Percentiles rank a stretch among this genome's conserved stretches.
Evolutionary conservation across 92 coral and sea anemone genomes (phyloP).

Genomic region (Plumapathes pennacea): DNA sequence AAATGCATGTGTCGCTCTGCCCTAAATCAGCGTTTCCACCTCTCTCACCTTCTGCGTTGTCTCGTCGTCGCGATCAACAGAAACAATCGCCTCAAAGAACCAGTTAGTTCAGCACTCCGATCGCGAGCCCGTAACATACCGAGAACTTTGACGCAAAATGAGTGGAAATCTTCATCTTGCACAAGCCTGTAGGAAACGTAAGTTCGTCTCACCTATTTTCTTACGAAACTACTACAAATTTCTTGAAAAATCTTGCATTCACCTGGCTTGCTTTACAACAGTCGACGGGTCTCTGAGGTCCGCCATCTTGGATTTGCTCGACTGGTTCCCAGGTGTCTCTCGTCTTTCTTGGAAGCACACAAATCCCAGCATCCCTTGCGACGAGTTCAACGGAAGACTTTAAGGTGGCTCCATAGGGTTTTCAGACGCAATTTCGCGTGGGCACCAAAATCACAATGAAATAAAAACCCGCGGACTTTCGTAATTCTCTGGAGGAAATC

Average conservation of each 20-base stretch:
- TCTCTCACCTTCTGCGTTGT: conserved; percentile 53
- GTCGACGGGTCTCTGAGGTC: conserved; percentile 64
- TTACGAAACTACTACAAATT: not conserved
- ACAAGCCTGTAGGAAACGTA: conserved; percentile 40
- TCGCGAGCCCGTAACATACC: conserved; percentile 62
- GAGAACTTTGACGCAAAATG: conserved; percentile 57
- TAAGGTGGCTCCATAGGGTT: too few species aligned
- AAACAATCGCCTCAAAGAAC: conserved; percentile 62
- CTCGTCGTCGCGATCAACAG: conserved; percentile 74
- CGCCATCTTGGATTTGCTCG: conserved; percentile 67
- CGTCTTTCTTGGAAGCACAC: too few species aligned
- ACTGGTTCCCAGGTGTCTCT: too few species aligned
- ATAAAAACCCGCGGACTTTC: too few species aligned
- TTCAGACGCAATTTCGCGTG: too few species aligned
- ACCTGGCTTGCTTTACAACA: conserved; percentile 81
- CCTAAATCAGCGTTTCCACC: too few species aligned
- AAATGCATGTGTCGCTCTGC: too few species aligned
- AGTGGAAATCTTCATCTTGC: conserved; percentile 67
- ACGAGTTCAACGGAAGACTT: too few species aligned
- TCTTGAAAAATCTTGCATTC: not conserved
- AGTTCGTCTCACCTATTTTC: too few species aligned
- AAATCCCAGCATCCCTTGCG: too few species aligned
- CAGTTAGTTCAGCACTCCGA: conserved; percentile 69
- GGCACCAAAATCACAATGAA: too few species aligned
- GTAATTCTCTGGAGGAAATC: too few species aligned